Evolutionary conservation across 2,888 invertebrate genomes (phyloP), one percentile per base, ranked within the genome.

Genomic region (Mythimna albipuncta): DNA sequence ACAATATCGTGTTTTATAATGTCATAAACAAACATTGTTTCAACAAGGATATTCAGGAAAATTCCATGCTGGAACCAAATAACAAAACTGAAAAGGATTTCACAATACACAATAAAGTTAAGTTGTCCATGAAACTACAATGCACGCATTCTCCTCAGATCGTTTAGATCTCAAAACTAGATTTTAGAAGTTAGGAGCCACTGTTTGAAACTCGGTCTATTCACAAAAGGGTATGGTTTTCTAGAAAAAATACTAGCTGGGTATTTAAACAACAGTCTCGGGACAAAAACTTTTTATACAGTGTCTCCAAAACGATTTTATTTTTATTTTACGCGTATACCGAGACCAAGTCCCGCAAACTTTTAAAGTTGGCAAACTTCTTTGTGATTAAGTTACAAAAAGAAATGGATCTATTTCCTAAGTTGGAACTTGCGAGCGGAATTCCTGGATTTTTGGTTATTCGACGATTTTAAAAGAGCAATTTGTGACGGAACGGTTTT

Each of bases 311-410:
- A 86, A 82, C 79, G 86, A 78, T 86, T 86, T 90, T 89, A 89
- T 89, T 89, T 90, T 89, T 87, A 90, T 90, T 89, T 90, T 85
- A 88, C 85, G 88, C 86, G 83, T 85, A 84, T 81, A 70, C 81
- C 71, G 79, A 78, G 89, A 88, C 83, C 77, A 87, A 90, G 86
- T 90, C 86, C 67, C 68, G 68, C 79, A 84, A 85, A 87, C 85
- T 89, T 89, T 89, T 84, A 84, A 89, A 89, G 87, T 89, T 79
- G 69, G 68, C 73, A 79, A 89, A 87, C 88, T 85, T 88, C 83
- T 86, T 85, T 85, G 89, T 87, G 90, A 90, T 90, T 88, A 89
- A 89, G 90, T 90, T 89, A 87, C 87, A 85, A 83, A 88, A 89
- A 86, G 89, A 87, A 89, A 89, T 89, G 88, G 87, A 89, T 90